Base-by-base conservation (phyloP, 2,113 vertebrate genomes). In the Platichthys flesus region DNA sequence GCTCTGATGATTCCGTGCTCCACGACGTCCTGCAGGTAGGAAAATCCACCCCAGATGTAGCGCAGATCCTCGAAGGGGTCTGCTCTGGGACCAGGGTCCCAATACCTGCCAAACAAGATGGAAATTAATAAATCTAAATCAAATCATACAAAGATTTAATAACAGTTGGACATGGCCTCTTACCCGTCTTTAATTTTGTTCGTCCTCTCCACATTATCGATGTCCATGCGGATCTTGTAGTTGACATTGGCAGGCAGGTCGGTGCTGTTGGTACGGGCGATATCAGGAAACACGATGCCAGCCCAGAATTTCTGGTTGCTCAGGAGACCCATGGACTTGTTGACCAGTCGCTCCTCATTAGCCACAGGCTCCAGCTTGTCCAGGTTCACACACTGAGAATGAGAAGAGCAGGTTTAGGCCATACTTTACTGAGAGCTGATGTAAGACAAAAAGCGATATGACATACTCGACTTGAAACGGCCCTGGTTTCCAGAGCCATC, bases 201-300 rank as follows among this genome's bases (percentile, higher is more conserved):
- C 1, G 98, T 99, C 83, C 98, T 95, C 89, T 99, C 97, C 75
- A 99, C 98, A 0, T 97, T 99, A 88, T 99, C 98, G 0, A 99
- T 99, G 87, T 99, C 98, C 98, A 99, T 99, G 69, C 98, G 96
- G 79, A 99, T 99, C 93, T 99, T 99, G 86, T 98, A 99, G 85
- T 96, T 98, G 85, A 99, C 94, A 0, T 98, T 96, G 0, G 89
- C 86, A 18, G 98, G 97, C 69, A 99, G 90, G 26, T 96, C 94
- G 0, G 88, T 69, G 15, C 95, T 96, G 84, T 90, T 91, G 9
- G 52, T 88, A n/a, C 20, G 85, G 9, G 60, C 0, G 13, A 98
- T 88, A 84, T 95, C 96, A 0, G 96, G 94, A 77, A 99, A 99
- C 80, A 99, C 98, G 0, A 99, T 93, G 1, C 96, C 98, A 21